Evolutionary conservation across 2,888 invertebrate genomes (phyloP), one percentile per base, ranked within the genome.

Genomic region (Cerastis rubricosa): DNA sequence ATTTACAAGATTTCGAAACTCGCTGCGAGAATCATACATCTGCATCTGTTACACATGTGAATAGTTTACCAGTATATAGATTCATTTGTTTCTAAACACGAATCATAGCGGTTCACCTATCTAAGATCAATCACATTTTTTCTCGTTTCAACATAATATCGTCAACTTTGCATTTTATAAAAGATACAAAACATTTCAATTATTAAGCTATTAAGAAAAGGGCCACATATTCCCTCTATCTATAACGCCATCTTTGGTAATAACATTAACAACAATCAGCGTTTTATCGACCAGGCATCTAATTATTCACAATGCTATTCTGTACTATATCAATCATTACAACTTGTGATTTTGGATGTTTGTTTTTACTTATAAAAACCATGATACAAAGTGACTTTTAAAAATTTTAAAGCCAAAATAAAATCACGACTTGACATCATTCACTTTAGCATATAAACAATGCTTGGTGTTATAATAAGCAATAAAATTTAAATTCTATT

Each of bases 171-270:
- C 94, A 92, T 94, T 94, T 94, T 95, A 96, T 93, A 96, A 96
- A 96, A 95, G 93, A 94, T 96, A 96, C 94, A 95, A 96, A 96
- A 95, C 93, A 93, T 94, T 93, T 94, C 91, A 92, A 94, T 93
- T 92, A 94, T 93, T 94, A 95, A 94, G 94, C 94, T 95, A 95
- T 92, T 92, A 93, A 92, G 94, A 92, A 92, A 93, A 93, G 93
- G 94, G 93, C 89, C 91, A 91, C 89, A 88, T 86, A 90, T 86
- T 90, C 92, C 92, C 92, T 92, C 90, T 91, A 91, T 90, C 92
- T 93, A 93, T 91, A 93, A 93, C 93, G 94, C 94, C 94, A 94
- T 96, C 96, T 96, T 96, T 96, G 96, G 96, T 96, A 95, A 95
- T 94, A 94, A 94, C 94, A 93, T 95, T 93, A 94, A 94, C 94